Evolutionary conservation across 2,113 vertebrate genomes (phyloP), one percentile per base, ranked within the genome.

Genomic region (Echinops telfairi): DNA sequence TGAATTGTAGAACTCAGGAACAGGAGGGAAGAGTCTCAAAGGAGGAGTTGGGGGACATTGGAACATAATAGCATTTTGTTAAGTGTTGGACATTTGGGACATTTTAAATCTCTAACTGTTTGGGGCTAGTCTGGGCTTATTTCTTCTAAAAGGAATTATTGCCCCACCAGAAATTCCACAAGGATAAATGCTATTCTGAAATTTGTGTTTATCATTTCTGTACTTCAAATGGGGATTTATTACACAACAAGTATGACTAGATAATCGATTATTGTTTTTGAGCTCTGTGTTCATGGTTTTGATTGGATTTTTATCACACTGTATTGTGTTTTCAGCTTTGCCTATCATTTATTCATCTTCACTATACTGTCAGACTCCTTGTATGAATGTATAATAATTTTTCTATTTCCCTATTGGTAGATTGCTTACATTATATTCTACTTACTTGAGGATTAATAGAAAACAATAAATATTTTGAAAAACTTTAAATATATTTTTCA

Each of bases 381-480:
- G 70, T 83, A 77, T 38, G 25, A 77, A 47, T 40, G 83, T 33
- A 64, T 57, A 27, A 83, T 22, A 77, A 4, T 57, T 86, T 71
- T 76, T 40, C 9, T 9, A 47, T 77, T 82, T 22, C 83, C 12
- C 1, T 70, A 9, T 77, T 70, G 7, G 27, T 77, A 70, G 2
- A 83, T 77, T 57, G 2, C 20, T 62, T n/a, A 25, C 47, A 17
- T 78, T 84, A 58, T 29, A 6, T 94, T 29, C 53, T 80, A 6
- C 38, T 73, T 86, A 76, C n/a, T 15, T 83, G 36, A 36, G 43
- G 3, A 16, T 47, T 77, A 5, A 70, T 38, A 47, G 36, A 15
- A 53, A 93, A 27, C 27, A 88, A n/a, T 25, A 1, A 19, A 58
- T 84, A 73, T 86, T 93, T 84, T 25, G 84, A 85, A 78, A 33